These are phyloP conservation scores for Dreissena polymorpha DNA, from an alignment of 1,140 invertebrate species.

Conservation along the genomic window DNA sequence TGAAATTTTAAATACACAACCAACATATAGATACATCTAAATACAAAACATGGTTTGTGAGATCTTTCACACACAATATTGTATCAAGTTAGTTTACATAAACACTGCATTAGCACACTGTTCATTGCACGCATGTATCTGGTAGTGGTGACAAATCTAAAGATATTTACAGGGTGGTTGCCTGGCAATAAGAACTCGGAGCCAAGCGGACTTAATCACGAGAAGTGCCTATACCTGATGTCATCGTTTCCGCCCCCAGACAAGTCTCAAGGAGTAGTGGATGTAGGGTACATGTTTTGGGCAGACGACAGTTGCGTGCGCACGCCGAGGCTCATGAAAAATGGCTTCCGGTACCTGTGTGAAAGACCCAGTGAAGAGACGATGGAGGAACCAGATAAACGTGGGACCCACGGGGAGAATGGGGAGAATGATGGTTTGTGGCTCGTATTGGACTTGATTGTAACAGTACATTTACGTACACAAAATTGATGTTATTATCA, in stretches of 20 bases:
- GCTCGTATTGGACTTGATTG: not conserved
- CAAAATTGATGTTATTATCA: too few relatives aligned
- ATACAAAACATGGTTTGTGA: too few relatives aligned
- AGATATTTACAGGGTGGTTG: slow-evolving; percentile 34
- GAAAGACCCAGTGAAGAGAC: slow-evolving; percentile 20
- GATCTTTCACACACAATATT: too few relatives aligned
- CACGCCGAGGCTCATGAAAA: slow-evolving; percentile 14
- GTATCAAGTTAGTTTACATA: too few relatives aligned
- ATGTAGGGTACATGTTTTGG: slow-evolving; percentile 45
- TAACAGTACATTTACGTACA: not conserved
- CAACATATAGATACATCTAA: too few relatives aligned
- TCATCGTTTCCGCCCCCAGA: slow-evolving; percentile 19
- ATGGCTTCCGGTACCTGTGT: slow-evolving; percentile 48
- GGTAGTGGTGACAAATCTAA: not conserved
- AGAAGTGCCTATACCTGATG: slow-evolving; percentile 37
- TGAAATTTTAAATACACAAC: too few relatives aligned
- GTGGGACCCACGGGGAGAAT: not conserved
- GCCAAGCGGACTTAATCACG: slow-evolving; percentile 27
- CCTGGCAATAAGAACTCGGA: slow-evolving; percentile 31
- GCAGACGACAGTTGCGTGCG: slow-evolving; percentile 11
- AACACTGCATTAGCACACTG: too few relatives aligned
- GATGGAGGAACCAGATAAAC: too few relatives aligned
- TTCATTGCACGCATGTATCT: too few relatives aligned
- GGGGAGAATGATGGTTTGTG: not conserved
- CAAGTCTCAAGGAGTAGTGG: slow-evolving; percentile 15